phyloP scores from a whole-genome alignment of 1,140 invertebrate species.

The Episyrphus balteatus region DNA sequence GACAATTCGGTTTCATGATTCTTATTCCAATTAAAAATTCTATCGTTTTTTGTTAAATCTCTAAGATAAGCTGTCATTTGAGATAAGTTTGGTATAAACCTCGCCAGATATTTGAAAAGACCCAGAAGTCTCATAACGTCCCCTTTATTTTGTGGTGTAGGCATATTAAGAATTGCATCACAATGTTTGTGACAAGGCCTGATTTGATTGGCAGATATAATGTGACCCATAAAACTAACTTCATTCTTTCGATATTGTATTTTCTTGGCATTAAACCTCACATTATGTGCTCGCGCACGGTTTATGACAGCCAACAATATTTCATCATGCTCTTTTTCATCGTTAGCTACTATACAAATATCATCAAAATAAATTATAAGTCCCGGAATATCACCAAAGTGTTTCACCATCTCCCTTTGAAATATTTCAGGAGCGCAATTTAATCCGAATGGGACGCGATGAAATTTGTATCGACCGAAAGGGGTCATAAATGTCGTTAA shows the following conservation, averaged over 20 bases:
- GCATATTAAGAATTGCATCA: slow-evolving; percentile 18
- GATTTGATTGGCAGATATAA: slow-evolving; percentile 12
- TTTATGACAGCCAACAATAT: slow-evolving; percentile 21
- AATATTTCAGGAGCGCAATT: slow-evolving; percentile 28
- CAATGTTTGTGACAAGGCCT: slow-evolving; percentile 10
- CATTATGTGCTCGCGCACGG: slow-evolving; percentile 8
- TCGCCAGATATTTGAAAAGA: slow-evolving; percentile 25
- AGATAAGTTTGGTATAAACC: slow-evolving; percentile 28
- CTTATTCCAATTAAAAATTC: slow-evolving; percentile 14
- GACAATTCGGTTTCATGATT: slow-evolving; percentile 14
- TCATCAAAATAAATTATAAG: slow-evolving; percentile 25
- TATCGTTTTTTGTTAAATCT: slow-evolving; percentile 16
- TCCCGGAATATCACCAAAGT: slow-evolving; percentile 17
- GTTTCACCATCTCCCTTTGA: slow-evolving; percentile 11
- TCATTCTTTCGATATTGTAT: slow-evolving; percentile 11
- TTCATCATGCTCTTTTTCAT: slow-evolving; percentile 23
- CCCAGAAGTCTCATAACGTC: slow-evolving; percentile 13
- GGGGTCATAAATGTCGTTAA: slow-evolving; percentile 6
- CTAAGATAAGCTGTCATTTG: slow-evolving; percentile 14
- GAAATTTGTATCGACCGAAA: too few relatives aligned
- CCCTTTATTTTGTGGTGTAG: slow-evolving; percentile 1
- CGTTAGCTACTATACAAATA: slow-evolving; percentile 21
- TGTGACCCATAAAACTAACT: slow-evolving; percentile 10
- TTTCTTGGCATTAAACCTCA: slow-evolving; percentile 17
- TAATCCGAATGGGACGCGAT: slow-evolving; percentile 37